phyloP scores from a whole-genome alignment of 2,113 vertebrate genomes.

The Orycteropus afer region DNA sequence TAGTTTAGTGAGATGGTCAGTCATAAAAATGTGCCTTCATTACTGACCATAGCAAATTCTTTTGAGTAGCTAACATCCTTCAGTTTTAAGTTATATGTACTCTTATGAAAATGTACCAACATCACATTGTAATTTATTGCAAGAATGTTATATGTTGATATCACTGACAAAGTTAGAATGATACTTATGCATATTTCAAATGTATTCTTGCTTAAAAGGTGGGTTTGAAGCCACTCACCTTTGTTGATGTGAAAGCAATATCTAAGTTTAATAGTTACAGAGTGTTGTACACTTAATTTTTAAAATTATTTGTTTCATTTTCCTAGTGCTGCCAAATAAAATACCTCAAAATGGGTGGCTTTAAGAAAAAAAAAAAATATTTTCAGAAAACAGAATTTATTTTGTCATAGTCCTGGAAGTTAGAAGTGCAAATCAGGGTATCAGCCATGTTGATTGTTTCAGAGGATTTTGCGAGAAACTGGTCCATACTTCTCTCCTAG shows the following conservation, averaged over 20 bases:
- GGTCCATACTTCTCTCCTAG: not conserved
- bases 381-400: too few species aligned
- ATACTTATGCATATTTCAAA: not conserved
- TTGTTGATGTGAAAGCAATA: not conserved
- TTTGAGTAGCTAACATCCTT: not conserved
- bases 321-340: not conserved
- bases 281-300: slow-evolving; percentile 39
- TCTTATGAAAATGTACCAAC: slow-evolving; percentile 12
- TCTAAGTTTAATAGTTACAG: not conserved
- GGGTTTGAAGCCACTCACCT: not conserved
- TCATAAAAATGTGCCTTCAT: not conserved
- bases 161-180: not conserved
- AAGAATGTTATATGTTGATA: not conserved
- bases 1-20: not conserved
- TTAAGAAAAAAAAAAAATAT: not conserved
- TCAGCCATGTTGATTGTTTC: not conserved
- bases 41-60: slow-evolving; percentile 43
- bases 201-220: not conserved
- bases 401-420: not conserved
- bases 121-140: not conserved
- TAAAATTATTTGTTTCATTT: not conserved
- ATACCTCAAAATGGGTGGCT: not conserved
- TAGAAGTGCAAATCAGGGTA: not conserved
- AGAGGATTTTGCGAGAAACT: not conserved
- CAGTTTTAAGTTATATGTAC: not conserved